Evolutionary conservation across 2,113 vertebrate genomes (phyloP), one percentile per base, ranked within the genome.

Genomic region (Hassar affinis): DNA sequence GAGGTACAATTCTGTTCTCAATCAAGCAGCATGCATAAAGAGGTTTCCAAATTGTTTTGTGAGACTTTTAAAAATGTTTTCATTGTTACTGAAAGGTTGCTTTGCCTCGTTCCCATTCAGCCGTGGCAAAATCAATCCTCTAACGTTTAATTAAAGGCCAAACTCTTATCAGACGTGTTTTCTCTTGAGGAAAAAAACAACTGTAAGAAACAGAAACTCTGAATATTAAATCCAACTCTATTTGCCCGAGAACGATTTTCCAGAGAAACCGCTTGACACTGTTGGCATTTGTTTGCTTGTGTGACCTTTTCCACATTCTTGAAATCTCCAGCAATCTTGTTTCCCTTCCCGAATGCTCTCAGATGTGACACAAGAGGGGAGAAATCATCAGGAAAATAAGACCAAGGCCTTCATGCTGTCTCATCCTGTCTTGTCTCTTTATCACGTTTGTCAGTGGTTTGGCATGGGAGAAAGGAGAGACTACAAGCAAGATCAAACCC

Each of bases 271-370:
- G 85, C 87, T 91, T 94, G 94, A 91, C 93, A 92, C 89, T 90
- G 92, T 88, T 94, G 94, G 92, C 94, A 94, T 94, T 94, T 94
- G 92, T 94, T 92, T 92, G 89, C 86, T 92, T 90, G 90, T 90
- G 89, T 94, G 94, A 94, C 94, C 94, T 94, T 94, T 94, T 93
- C 81, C 92, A 91, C 92, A 91, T 93, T 91, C 91, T 90, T 90
- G 91, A 93, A 94, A 92, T 92, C 90, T 88, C 89, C 90, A 89
- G 92, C 88, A 86, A 90, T 91, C 92, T 90, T 87, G 92, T 91
- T 91, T 87, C 83, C 64, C 54, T 56, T 79, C 6, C 61, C 33
- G 72, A 84, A 84, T 84, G 59, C 85, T 66, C 69, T 85, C 84
- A 83, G 62, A 84, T 81, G 78, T 71, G 80, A 79, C 45, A 68